phyloP scores from a whole-genome alignment of 2,113 vertebrate species.

The Benitochromis conjunctus region DNA sequence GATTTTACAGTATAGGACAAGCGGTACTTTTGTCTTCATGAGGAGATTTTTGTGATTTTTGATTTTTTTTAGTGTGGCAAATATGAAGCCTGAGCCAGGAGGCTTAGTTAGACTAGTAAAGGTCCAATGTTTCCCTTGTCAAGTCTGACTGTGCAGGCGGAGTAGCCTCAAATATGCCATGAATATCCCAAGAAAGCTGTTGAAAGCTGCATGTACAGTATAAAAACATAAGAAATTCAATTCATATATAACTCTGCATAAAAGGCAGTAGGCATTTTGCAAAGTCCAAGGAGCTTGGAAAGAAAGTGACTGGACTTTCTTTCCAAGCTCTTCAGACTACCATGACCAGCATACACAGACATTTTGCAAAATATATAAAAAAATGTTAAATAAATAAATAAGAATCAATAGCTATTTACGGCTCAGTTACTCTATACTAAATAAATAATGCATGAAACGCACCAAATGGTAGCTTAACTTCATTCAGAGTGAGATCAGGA shows the following conservation, averaged over 20 bases:
- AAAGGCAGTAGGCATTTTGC: background rate
- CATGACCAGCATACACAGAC: background rate
- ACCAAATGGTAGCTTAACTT: background rate
- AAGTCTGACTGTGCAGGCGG: background rate
- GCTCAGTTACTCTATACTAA: background rate
- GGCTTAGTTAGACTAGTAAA: background rate
- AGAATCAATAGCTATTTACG: background rate
- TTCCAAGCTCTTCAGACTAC: no score
- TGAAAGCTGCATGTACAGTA: background rate
- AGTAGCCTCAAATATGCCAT: background rate
- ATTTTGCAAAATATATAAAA: background rate
- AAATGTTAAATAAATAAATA: background rate
- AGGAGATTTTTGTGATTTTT: background rate
- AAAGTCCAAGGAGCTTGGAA: no score
- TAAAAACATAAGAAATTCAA: background rate
- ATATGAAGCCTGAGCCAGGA: background rate
- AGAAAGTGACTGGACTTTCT: no score
- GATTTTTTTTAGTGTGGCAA: background rate
- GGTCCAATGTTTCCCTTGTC: background rate
- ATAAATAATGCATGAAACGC: background rate
- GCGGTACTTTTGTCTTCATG: background rate
- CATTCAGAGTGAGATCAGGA: background rate
- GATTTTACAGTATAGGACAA: background rate
- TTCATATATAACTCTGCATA: background rate
- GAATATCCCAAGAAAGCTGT: background rate